These are phyloP conservation scores for Parnassius glacialis DNA, from an alignment of 2,888 invertebrate genomes.

Conservation along the genomic window DNA sequence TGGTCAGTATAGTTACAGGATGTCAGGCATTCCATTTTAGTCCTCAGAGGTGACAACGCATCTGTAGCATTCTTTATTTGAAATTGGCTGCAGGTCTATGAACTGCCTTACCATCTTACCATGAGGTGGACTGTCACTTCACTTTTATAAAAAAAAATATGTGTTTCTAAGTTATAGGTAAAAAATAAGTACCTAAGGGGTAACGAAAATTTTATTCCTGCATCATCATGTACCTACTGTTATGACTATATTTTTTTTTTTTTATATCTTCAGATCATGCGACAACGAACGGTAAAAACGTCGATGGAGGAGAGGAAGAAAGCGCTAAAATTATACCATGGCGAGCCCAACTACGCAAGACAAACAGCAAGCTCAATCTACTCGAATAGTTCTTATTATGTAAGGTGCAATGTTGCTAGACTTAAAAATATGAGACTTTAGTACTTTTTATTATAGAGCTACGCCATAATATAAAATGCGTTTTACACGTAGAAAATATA, in stretches of 20 bases:
- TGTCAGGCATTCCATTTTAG: too few relatives aligned
- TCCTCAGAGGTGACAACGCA: too few relatives aligned
- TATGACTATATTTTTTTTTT: not conserved
- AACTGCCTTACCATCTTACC: too few relatives aligned
- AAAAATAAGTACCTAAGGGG: too few relatives aligned
- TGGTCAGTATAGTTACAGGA: too few relatives aligned
- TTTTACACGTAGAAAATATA: slow-evolving; percentile 26
- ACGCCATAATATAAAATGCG: slow-evolving; percentile 46
- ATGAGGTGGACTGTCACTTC: too few relatives aligned
- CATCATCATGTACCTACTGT: too few relatives aligned
- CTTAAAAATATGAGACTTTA: slow-evolving; percentile 13
- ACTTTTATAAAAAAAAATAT: too few relatives aligned
- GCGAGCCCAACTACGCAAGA: slow-evolving; percentile 93
- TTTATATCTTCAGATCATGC: slow-evolving; percentile 54
- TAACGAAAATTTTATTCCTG: too few relatives aligned
- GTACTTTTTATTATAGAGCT: slow-evolving; percentile 35
- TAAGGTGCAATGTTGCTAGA: slow-evolving; percentile 33
- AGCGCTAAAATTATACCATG: slow-evolving; percentile 90
- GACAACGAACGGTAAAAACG: slow-evolving; percentile 62
- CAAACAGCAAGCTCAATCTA: slow-evolving; percentile 93
- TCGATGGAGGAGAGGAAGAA: slow-evolving; percentile 79
- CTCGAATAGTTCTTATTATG: slow-evolving; percentile 77
- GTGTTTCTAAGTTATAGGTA: too few relatives aligned
- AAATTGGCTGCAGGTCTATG: too few relatives aligned
- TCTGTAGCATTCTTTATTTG: too few relatives aligned